Evolutionary conservation across 2,113 vertebrate genomes (phyloP).

Genomic region (Rhea americana): DNA sequence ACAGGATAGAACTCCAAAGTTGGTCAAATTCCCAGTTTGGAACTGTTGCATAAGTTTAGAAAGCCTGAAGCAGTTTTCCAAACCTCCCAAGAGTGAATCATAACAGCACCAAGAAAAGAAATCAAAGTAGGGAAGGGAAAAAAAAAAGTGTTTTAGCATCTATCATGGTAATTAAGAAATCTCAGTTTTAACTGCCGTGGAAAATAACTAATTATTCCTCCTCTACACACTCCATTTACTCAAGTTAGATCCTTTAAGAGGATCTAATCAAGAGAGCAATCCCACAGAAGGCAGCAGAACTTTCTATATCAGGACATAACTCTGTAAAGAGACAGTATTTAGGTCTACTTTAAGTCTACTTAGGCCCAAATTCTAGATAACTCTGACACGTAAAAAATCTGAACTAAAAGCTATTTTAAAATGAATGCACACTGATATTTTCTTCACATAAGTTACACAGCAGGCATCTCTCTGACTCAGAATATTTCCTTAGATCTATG

Average conservation of each 20-base stretch:
- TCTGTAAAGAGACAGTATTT: accelerated
- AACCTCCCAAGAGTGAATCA: conserved; percentile 21
- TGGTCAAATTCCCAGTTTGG: neutral
- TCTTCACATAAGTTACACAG: neutral
- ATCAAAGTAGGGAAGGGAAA: neutral
- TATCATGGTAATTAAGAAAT: neutral
- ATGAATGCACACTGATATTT: neutral
- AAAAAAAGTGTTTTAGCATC: neutral
- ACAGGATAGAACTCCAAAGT: neutral
- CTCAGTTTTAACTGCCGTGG: neutral
- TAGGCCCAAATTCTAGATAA: neutral
- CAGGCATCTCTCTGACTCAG: neutral
- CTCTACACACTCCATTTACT: accelerated
- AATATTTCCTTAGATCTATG: neutral
- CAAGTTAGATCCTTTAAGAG: neutral
- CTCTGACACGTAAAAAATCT: neutral
- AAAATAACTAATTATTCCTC: neutral
- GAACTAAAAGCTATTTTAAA: neutral
- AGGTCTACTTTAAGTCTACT: no score
- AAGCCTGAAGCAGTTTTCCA: conserved; percentile 26
- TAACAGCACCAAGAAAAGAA: conserved; percentile 10
- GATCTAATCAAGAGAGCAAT: neutral
- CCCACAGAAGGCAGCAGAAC: accelerated
- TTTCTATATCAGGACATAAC: accelerated
- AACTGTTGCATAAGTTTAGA: neutral